These are phyloP conservation scores for Pleuronectes platessa DNA, from an alignment of 2,113 vertebrate species.

Conservation along the genomic window DNA sequence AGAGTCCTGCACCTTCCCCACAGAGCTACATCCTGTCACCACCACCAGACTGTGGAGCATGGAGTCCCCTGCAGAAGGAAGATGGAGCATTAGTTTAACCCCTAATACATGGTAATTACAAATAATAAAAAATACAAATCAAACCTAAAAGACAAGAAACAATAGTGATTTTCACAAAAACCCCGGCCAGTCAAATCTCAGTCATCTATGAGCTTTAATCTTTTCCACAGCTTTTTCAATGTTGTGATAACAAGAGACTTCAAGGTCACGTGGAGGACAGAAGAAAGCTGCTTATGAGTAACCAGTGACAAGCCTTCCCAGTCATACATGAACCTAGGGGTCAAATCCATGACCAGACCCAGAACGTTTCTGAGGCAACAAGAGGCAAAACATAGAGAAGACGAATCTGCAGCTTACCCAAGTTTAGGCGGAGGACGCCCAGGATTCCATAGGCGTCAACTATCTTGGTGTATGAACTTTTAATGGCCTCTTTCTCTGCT, in stretches of 20 bases:
- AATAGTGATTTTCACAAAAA: background rate
- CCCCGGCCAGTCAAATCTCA: constrained; percentile 35
- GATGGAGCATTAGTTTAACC: too few species aligned
- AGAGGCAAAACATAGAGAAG: background rate
- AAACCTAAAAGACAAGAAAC: background rate
- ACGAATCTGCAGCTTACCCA: constrained; percentile 86
- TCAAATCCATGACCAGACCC: constrained; percentile 1
- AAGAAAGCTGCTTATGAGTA: constrained; percentile 60
- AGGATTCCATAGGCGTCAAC: constrained; percentile 96
- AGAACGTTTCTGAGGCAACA: background rate
- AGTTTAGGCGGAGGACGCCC: constrained; percentile 94
- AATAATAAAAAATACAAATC: background rate
- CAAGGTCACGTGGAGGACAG: constrained; percentile 56
- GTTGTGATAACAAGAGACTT: constrained; percentile 63
- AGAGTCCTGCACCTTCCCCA: constrained; percentile 97
- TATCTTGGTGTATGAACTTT: constrained; percentile 90
- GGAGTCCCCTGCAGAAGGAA: constrained; percentile 84
- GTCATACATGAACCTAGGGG: background rate
- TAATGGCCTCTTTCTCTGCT: constrained; percentile 97
- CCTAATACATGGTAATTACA: too few species aligned
- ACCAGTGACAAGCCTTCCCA: constrained; percentile 20
- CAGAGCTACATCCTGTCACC: constrained; percentile 97
- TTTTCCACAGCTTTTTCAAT: constrained; percentile 35
- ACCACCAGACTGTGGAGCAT: constrained; percentile 96
- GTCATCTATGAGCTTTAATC: constrained; percentile 55